These are phyloP conservation scores for Eupsilia transversa DNA, from an alignment of 2,888 invertebrate genomes.

Conservation along the genomic window DNA sequence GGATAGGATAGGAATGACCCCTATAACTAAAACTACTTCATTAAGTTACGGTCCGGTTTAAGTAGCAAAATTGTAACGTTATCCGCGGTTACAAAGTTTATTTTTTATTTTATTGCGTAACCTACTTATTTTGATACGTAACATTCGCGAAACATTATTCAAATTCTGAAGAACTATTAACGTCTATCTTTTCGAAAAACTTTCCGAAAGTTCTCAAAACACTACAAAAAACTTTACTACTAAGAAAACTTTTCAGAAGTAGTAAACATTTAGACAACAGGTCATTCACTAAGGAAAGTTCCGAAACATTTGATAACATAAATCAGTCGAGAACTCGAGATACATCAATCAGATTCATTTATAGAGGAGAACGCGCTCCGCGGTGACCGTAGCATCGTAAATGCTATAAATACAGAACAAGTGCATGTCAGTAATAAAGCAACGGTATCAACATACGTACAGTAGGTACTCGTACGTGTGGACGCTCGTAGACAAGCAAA, in stretches of 20 bases:
- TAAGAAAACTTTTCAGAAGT: conserved; percentile 26
- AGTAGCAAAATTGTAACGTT: background rate
- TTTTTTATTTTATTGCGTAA: conserved; percentile 17
- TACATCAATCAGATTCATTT: conserved; percentile 57
- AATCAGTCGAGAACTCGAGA: conserved; percentile 46
- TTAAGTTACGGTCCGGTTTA: background rate
- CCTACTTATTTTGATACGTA: conserved; percentile 24
- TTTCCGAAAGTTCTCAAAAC: conserved; percentile 26
- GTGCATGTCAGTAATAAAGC: conserved; percentile 62
- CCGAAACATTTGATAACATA: conserved; percentile 53
- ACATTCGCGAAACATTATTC: conserved; percentile 21
- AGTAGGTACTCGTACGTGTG: conserved; percentile 68
- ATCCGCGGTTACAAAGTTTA: background rate
- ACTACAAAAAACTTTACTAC: conserved; percentile 34
- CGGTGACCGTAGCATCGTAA: conserved; percentile 62
- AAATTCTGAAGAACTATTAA: conserved; percentile 36
- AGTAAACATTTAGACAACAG: conserved; percentile 27
- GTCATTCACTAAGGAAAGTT: conserved; percentile 59
- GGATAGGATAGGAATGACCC: background rate
- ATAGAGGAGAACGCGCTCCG: conserved; percentile 39
- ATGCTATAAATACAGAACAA: conserved; percentile 64
- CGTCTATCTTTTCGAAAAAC: conserved; percentile 31
- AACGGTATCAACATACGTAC: conserved; percentile 68
- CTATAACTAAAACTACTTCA: background rate
- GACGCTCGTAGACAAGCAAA: conserved; percentile 69